Evolutionary conservation across 2,888 invertebrate genomes (phyloP).

Genomic region (Phlogophora meticulosa): DNA sequence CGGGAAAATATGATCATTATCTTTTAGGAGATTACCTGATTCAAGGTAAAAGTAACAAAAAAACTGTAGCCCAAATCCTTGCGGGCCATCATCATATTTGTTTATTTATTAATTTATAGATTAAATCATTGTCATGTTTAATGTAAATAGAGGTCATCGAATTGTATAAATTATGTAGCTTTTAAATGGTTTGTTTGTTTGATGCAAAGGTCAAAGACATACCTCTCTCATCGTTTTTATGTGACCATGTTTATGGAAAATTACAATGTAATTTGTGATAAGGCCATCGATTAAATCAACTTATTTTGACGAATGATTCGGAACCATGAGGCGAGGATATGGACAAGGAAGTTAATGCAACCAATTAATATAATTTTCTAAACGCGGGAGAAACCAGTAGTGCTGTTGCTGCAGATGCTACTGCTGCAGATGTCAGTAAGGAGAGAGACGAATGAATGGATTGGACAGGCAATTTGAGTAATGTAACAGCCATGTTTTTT

Average conservation of each 20-base stretch:
- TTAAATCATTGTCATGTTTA: slow-evolving; percentile 34
- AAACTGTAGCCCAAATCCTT: not conserved
- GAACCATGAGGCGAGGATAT: not conserved
- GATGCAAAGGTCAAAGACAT: slow-evolving; percentile 57
- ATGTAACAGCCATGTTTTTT: not conserved
- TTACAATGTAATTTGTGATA: slow-evolving; percentile 12
- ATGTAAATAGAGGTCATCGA: slow-evolving; percentile 47
- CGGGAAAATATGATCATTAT: not conserved
- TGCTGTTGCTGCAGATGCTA: too few relatives aligned
- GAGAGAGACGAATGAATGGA: not conserved
- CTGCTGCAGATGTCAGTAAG: not conserved
- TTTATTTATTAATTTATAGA: slow-evolving; percentile 18
- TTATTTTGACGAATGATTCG: slow-evolving; percentile 4
- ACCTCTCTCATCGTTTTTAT: slow-evolving; percentile 38
- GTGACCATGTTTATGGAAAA: slow-evolving; percentile 16
- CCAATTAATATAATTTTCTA: not conserved
- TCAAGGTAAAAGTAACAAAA: not conserved
- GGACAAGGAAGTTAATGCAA: not conserved
- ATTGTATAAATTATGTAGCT: slow-evolving; percentile 38
- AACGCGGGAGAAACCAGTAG: too few relatives aligned
- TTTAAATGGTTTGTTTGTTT: slow-evolving; percentile 52
- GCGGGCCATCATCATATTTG: slow-evolving; percentile 7
- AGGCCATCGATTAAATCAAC: slow-evolving; percentile 5
- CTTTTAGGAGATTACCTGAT: not conserved
- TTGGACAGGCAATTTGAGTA: not conserved